Percentiles rank a stretch among this genome's conserved stretches.
Evolutionary conservation across 2,113 vertebrate genomes (phyloP).

Genomic region (Peromyscus maniculatus): DNA sequence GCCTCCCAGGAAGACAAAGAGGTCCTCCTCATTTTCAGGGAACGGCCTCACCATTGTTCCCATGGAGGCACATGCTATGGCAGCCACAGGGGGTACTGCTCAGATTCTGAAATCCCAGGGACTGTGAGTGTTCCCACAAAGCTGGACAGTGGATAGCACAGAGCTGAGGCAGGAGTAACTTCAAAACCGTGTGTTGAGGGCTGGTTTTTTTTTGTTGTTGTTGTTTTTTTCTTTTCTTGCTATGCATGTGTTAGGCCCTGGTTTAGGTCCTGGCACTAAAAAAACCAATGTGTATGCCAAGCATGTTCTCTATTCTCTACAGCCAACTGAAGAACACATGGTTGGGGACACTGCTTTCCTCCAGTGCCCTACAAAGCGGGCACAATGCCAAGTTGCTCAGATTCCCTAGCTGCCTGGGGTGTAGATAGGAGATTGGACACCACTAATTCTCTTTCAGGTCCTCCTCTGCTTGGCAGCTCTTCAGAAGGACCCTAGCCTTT

Average conservation of each 20-base stretch:
- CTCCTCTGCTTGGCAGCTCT: not conserved
- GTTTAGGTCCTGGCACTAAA: not conserved
- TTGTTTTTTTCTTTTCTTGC: no score
- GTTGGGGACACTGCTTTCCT: not conserved
- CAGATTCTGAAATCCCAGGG: slow-evolving; percentile 25
- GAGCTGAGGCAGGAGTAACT: not conserved
- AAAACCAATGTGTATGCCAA: not conserved
- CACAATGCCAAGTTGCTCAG: not conserved
- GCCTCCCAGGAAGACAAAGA: not conserved
- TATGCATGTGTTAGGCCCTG: not conserved
- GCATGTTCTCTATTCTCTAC: not conserved
- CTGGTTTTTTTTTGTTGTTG: no score
- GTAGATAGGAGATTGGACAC: not conserved
- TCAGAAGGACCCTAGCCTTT: not conserved
- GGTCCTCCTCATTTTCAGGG: not conserved
- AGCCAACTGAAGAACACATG: not conserved
- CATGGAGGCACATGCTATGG: not conserved
- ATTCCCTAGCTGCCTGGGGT: not conserved
- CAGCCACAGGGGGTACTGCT: not conserved
- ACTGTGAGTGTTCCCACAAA: accelerated
- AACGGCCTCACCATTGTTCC: not conserved
- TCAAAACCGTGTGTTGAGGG: not conserved
- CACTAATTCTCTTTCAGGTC: not conserved
- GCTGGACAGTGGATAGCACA: not conserved
- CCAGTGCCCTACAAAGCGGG: not conserved